Evolutionary conservation across 2,797 vertebrate genomes (phyloP).

Genomic region (Manis javanica): DNA sequence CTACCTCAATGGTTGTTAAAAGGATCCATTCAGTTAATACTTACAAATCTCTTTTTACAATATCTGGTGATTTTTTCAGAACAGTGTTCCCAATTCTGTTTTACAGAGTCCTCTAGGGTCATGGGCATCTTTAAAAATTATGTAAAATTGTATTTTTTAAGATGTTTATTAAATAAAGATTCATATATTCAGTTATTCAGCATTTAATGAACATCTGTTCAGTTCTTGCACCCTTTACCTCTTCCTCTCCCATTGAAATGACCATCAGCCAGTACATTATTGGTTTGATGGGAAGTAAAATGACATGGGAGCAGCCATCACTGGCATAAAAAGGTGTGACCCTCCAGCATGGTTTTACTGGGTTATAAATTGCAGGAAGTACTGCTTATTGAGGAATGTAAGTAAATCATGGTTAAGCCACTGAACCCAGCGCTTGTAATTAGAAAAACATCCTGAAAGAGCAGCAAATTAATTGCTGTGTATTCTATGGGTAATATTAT

Average conservation of each 20-base stretch:
- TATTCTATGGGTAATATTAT: neutral
- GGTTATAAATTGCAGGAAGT: neutral
- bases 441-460: slow-evolving; percentile 43
- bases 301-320: neutral
- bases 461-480: neutral
- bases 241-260: neutral
- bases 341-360: neutral
- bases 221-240: neutral
- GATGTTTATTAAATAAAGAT: neutral
- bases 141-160: neutral
- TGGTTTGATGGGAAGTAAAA: neutral
- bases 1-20: neutral
- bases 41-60: neutral
- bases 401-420: neutral
- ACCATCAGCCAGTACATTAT: neutral
- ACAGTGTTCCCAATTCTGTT: neutral
- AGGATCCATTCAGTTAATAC: neutral
- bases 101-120: neutral
- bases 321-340: neutral
- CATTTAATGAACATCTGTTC: neutral
- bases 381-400: slow-evolving; percentile 31
- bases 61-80: slow-evolving; percentile 23
- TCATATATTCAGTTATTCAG: neutral
- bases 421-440: neutral
- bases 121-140: neutral